Conservation (phyloP, 2,113 vertebrate genomes). For the Dasyurus viverrinus region DNA sequence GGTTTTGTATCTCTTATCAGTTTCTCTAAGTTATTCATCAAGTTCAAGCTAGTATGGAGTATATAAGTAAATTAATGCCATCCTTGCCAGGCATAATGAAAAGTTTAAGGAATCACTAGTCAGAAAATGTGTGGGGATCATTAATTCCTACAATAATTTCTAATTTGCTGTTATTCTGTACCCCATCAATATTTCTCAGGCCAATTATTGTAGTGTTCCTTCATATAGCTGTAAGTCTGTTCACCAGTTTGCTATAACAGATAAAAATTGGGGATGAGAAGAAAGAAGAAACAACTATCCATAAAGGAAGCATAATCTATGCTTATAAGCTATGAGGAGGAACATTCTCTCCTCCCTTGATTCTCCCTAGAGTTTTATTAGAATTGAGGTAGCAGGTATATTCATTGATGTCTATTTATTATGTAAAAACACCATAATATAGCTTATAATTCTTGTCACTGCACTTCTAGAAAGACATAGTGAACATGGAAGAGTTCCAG, state of each 20-base stretch:
- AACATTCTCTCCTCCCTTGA: background rate
- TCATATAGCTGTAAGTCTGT: background rate
- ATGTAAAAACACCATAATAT: background rate
- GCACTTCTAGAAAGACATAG: background rate
- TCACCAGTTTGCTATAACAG: background rate
- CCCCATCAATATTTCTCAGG: background rate
- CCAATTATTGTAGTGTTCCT: background rate
- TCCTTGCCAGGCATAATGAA: background rate
- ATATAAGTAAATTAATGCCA: background rate
- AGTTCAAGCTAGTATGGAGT: background rate
- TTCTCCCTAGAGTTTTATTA: background rate
- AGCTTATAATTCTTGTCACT: background rate
- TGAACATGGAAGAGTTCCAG: background rate
- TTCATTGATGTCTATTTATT: background rate
- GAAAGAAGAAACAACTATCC: background rate
- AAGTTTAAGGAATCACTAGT: background rate
- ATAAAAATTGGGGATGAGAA: background rate
- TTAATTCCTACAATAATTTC: background rate
- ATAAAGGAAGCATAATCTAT: background rate
- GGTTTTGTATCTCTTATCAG: background rate
- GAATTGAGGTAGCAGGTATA: background rate
- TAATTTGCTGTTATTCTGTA: background rate
- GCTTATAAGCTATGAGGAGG: background rate
- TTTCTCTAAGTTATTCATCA: background rate
- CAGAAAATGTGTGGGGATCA: background rate